Conservation (phyloP, 2,113 vertebrate species). For the Anthoscopus minutus region DNA sequence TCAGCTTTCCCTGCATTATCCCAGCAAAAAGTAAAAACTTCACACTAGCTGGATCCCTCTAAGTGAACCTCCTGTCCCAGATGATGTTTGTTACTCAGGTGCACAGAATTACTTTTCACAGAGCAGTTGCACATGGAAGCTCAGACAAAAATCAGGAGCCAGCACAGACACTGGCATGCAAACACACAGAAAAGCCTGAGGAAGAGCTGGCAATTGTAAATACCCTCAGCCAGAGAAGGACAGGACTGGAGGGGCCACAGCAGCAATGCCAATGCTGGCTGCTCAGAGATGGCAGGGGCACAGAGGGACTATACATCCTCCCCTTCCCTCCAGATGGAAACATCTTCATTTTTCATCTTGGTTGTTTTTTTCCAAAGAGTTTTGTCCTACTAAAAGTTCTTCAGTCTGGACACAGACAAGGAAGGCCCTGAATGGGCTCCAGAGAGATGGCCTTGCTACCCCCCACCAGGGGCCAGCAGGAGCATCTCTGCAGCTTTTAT, state of each 20-base stretch:
- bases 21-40: background rate
- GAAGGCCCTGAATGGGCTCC: accelerated
- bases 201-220: background rate
- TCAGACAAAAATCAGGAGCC: background rate
- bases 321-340: background rate
- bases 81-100: background rate
- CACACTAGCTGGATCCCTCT: background rate
- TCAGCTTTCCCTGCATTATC: background rate
- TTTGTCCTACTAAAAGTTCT: background rate
- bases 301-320: accelerated
- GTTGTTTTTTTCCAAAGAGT: background rate
- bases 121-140: background rate
- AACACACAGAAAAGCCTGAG: background rate
- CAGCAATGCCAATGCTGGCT: background rate
- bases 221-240: background rate
- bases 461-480: accelerated
- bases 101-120: background rate
- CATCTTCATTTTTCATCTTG: background rate
- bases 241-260: background rate
- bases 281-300: background rate
- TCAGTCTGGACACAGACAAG: background rate
- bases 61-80: background rate
- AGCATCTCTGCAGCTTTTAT: background rate
- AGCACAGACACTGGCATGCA: background rate
- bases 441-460: background rate